Percentiles rank a stretch among this genome's conserved stretches.
Conservation (phyloP, 2,113 vertebrate species). For the Holacanthus passer region DNA sequence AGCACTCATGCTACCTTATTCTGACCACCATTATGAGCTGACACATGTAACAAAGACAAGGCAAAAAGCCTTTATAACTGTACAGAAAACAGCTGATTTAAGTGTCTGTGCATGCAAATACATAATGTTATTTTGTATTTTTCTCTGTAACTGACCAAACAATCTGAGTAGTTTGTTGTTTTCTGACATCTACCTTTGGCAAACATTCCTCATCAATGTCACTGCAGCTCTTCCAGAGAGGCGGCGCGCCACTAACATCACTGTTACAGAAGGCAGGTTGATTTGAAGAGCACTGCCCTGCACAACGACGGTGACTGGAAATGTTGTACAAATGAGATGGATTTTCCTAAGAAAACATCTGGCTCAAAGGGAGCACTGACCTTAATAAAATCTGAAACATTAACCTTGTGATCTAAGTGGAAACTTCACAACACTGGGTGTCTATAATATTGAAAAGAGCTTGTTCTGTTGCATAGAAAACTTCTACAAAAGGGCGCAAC, state of each 20-base stretch:
- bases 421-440: slow-evolving; percentile 58
- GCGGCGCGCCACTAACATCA: slow-evolving; percentile 20
- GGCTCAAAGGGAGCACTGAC: slow-evolving; percentile 73
- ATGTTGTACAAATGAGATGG: slow-evolving; percentile 28
- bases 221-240: slow-evolving; percentile 60
- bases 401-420: slow-evolving; percentile 41
- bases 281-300: slow-evolving; percentile 46
- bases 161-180: slow-evolving; percentile 35
- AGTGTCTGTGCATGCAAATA: slow-evolving; percentile 49
- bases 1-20: slow-evolving; percentile 44
- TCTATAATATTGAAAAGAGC: slow-evolving; percentile 63
- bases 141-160: slow-evolving; percentile 40
- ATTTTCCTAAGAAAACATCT: slow-evolving; percentile 60
- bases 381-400: slow-evolving; percentile 52
- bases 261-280: slow-evolving; percentile 39
- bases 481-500: slow-evolving; percentile 78
- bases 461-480: slow-evolving; percentile 85
- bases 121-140: slow-evolving; percentile 27
- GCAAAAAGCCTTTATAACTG: slow-evolving; percentile 30
- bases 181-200: slow-evolving; percentile 78
- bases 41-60: slow-evolving; percentile 46
- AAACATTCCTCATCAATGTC: slow-evolving; percentile 55
- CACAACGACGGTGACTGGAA: slow-evolving; percentile 18
- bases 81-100: slow-evolving; percentile 53
- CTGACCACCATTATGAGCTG: slow-evolving; percentile 24